Base-by-base conservation (phyloP, 2,888 invertebrate species). In the Drosophila paranaensis region DNA sequence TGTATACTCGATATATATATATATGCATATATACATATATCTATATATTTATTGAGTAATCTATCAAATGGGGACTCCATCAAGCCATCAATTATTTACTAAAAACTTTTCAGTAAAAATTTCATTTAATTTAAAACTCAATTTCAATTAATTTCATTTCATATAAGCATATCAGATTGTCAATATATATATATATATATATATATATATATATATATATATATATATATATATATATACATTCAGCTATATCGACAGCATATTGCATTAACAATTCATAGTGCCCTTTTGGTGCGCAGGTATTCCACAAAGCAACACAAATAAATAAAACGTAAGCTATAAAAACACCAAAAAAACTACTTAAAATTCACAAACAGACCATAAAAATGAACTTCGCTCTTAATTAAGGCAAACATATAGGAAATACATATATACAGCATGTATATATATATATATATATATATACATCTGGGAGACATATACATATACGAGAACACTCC, bases 341-440 rank as follows among this genome's bases (percentile, higher is more conserved):
- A 40, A 48, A 68, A 50, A 33, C 48, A 35, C 27, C 16, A 43
- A 46, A 35, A 35, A 53, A 67, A 40, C 57, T 33, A 54, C 54
- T 68, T 58, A 58, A 69, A 69, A 55, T 40, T 46, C 50, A 30
- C 45, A 68, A 64, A 60, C 40, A 25, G 53, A 42, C 51, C 43
- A 64, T 64, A 60, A 64, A 74, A 74, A 60, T 40, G 42, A 50
- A 20, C 51, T 53, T 30, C 25, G 33, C 55, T 43, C 25, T 60
- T 55, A 70, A 70, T 70, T 60, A 60, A 69, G 39, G 25, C 37
- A 46, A 40, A n/a, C 54, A 50, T 16, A 43, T 53, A 25, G 51
- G 30, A 54, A 37, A 37, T 55, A 35, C 27, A 20, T 46, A 30
- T 14, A 35, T 11, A 27, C 8, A 20, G 20, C 20, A 13, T 45